Conservation (phyloP, 2,797 vertebrate genomes). For the Passerculus sandwichensis region DNA sequence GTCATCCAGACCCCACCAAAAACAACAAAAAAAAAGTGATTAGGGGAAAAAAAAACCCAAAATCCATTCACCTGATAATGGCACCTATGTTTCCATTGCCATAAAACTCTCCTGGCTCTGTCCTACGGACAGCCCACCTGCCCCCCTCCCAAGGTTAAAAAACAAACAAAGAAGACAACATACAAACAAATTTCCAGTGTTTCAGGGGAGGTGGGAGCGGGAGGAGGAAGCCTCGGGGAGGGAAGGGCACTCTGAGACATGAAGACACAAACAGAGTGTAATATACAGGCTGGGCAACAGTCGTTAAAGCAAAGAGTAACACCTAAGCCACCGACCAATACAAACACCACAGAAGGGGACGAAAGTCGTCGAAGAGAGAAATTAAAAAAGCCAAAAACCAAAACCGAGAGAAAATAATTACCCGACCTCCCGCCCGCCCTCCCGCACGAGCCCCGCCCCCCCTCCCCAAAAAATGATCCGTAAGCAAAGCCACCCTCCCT, state of each 20-base stretch:
- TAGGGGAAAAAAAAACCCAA: neutral
- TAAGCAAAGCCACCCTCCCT: conserved; percentile 48
- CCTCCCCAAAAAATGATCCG: neutral
- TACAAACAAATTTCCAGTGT: conserved; percentile 81
- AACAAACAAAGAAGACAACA: conserved; percentile 62
- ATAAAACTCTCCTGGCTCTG: conserved; percentile 1
- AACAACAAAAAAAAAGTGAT: neutral
- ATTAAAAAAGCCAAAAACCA: conserved; percentile 43
- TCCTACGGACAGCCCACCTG: neutral
- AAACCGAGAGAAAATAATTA: conserved; percentile 61
- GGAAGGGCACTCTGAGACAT: conserved; percentile 67
- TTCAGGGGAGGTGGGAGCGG: conserved; percentile 18
- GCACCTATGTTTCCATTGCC: conserved; percentile 20
- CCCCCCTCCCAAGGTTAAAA: conserved; percentile 34
- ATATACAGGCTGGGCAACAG: conserved; percentile 65
- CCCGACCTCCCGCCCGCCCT: conserved; percentile 62
- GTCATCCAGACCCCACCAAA: neutral
- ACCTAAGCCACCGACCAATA: conserved; percentile 78
- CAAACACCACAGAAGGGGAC: conserved; percentile 72
- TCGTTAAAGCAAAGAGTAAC: conserved; percentile 71
- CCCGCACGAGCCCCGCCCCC: neutral
- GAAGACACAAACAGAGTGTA: conserved; percentile 71
- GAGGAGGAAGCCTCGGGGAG: conserved; percentile 27
- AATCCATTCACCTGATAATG: neutral
- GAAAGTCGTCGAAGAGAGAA: conserved; percentile 29